Percentiles rank a stretch among this genome's conserved stretches.
phyloP scores from a whole-genome alignment of 2,888 invertebrate genomes.

The Allolobophora icterica region DNA sequence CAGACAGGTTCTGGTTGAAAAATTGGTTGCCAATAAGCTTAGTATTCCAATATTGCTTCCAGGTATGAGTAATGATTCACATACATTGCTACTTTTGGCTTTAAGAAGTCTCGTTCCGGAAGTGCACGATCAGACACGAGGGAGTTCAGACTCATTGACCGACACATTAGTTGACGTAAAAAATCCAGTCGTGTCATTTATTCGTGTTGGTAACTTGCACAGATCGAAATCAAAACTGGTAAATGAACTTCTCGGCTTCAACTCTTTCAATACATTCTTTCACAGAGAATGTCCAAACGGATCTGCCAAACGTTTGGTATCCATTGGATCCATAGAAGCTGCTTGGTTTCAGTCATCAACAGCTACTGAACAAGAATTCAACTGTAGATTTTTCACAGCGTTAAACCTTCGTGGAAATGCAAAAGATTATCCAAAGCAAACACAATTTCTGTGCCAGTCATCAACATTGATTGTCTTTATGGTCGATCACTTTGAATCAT shows the following conservation, averaged over 20 bases:
- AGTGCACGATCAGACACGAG: too few species aligned
- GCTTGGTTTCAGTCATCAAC: background rate
- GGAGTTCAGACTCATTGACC: too few species aligned
- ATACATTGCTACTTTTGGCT: background rate
- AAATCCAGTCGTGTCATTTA: background rate
- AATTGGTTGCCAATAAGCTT: background rate
- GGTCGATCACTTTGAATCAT: background rate
- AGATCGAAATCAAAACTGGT: background rate
- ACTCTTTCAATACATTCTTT: background rate
- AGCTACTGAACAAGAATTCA: background rate
- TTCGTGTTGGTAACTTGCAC: background rate
- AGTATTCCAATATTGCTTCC: background rate
- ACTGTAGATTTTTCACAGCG: background rate
- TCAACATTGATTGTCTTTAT: background rate
- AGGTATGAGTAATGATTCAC: background rate
- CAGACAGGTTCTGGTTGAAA: background rate
- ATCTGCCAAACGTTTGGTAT: background rate
- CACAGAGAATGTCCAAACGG: background rate
- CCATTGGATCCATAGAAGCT: background rate
- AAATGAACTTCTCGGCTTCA: background rate
- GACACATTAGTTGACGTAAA: background rate
- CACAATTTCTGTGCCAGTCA: background rate
- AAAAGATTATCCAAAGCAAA: background rate
- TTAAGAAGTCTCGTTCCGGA: background rate
- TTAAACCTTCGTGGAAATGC: background rate